phyloP scores from a whole-genome alignment of 2,888 invertebrate species.

The Augochlorella aurata region DNA sequence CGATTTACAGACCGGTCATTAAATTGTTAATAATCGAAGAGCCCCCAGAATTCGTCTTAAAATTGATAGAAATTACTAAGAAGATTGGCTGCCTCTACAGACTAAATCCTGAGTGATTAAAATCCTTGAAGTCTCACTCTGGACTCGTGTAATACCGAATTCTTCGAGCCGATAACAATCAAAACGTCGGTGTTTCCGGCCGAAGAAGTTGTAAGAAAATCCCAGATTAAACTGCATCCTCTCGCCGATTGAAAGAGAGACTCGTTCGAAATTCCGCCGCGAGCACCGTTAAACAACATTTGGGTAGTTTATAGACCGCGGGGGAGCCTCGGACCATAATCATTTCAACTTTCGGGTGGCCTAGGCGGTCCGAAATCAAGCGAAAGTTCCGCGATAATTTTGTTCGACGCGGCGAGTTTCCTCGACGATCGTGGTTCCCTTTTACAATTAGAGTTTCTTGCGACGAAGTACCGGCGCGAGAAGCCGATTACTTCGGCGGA shows the following conservation, averaged over 20 bases:
- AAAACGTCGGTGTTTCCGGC: background rate
- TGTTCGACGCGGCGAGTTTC: background rate
- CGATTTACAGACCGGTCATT: too few species aligned
- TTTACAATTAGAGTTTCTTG: conserved; percentile 21
- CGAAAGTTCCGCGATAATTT: conserved; percentile 1
- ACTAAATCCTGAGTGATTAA: too few species aligned
- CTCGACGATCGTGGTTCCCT: conserved; percentile 8
- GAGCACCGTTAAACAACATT: background rate
- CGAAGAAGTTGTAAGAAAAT: background rate
- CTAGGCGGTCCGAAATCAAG: background rate
- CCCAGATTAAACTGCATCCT: background rate
- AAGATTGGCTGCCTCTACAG: too few species aligned
- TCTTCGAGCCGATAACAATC: background rate
- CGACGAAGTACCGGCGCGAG: background rate
- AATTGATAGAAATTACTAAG: too few species aligned
- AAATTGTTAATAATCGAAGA: too few species aligned
- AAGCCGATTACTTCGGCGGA: conserved; percentile 15
- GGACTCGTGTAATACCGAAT: background rate
- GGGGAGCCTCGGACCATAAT: background rate
- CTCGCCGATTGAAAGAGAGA: background rate
- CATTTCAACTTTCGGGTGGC: background rate
- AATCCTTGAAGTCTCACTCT: too few species aligned
- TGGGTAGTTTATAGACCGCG: background rate
- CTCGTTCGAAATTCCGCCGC: background rate
- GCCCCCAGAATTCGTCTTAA: too few species aligned